phyloP scores from a whole-genome alignment of 2,113 vertebrate genomes.

The Madoqua kirkii region DNA sequence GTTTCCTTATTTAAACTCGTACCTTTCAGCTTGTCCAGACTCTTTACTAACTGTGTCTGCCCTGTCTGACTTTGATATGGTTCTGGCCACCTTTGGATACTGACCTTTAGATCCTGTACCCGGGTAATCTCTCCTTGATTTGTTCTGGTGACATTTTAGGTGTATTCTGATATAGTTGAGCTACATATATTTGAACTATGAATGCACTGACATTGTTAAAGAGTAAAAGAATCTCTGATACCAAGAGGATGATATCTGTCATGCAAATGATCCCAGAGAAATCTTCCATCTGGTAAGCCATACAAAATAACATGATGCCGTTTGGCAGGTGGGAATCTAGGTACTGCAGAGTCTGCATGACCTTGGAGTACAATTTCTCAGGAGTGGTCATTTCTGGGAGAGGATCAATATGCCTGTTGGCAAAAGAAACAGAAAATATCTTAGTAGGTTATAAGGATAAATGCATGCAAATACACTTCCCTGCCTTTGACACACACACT shows the following conservation, averaged over 20 bases:
- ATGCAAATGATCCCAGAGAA: conserved; percentile 83
- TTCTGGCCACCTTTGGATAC: not conserved
- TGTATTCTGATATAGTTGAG: not conserved
- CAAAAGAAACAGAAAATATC: not conserved
- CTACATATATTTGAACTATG: not conserved
- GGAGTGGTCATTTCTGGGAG: conserved; percentile 81
- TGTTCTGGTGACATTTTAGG: not conserved
- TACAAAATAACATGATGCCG: conserved; percentile 78
- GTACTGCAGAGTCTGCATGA: conserved; percentile 70
- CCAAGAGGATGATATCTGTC: conserved; percentile 83
- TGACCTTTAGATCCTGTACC: not conserved
- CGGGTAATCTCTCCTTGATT: not conserved
- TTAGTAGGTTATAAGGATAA: not conserved
- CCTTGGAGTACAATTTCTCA: conserved; percentile 68
- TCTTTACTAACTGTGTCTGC: not conserved
- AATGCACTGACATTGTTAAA: not conserved
- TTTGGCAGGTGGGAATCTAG: conserved; percentile 77
- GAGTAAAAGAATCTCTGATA: conserved; percentile 50
- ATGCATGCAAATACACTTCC: not conserved
- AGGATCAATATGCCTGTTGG: conserved; percentile 69
- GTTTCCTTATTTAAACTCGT: not conserved
- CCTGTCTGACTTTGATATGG: not conserved
- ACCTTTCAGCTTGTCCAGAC: not conserved
- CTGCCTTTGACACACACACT: not conserved
- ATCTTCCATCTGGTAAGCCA: conserved; percentile 80